phyloP scores from a whole-genome alignment of 1,140 invertebrate genomes.

The Fopius arisanus region DNA sequence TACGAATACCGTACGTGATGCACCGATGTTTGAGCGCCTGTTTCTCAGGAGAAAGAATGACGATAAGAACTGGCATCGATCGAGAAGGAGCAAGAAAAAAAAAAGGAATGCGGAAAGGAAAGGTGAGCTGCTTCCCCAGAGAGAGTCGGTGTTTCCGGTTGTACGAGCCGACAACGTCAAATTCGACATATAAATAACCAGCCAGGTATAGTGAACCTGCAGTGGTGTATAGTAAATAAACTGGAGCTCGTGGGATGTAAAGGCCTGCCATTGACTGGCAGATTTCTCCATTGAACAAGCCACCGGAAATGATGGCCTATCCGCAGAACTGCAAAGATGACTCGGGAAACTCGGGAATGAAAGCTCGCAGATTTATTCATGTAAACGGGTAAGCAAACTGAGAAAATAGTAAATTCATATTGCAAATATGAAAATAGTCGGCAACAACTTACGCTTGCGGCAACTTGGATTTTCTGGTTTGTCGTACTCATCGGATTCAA shows the following conservation, averaged over 20 bases:
- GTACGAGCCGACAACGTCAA: background rate
- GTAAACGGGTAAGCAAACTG: background rate
- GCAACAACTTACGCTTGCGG: background rate
- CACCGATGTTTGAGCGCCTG: background rate
- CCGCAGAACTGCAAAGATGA: background rate
- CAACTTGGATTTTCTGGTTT: no score
- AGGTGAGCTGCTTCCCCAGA: background rate
- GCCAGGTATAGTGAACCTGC: conserved; percentile 50
- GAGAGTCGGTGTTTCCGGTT: background rate
- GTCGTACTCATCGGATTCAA: no score
- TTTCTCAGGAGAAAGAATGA: background rate
- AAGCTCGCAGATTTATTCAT: conserved; percentile 25
- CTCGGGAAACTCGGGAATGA: conserved; percentile 40
- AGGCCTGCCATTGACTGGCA: conserved; percentile 58
- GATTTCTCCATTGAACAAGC: conserved; percentile 64
- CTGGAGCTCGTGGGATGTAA: conserved; percentile 37
- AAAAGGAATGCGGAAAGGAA: background rate
- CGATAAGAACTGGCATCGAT: background rate
- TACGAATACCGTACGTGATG: background rate
- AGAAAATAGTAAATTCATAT: background rate
- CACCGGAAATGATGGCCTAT: conserved; percentile 61
- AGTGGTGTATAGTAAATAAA: conserved; percentile 51
- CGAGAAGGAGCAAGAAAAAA: background rate
- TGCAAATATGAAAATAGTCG: background rate
- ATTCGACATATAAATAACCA: conserved; percentile 17